phyloP scores from a whole-genome alignment of 1,140 invertebrate species.

The Anthonomus grandis region DNA sequence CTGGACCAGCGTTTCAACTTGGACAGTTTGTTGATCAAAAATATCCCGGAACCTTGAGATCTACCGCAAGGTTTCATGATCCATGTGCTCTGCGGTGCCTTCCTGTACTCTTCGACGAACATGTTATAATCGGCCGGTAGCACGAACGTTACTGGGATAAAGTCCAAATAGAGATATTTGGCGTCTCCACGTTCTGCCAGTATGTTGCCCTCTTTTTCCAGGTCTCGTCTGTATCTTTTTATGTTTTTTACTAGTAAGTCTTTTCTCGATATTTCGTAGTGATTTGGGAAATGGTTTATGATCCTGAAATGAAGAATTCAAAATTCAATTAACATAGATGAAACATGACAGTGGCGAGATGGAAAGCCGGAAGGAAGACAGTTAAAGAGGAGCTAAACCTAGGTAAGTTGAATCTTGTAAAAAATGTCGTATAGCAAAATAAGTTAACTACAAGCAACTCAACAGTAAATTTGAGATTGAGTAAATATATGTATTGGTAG shows the following conservation, averaged over 20 bases:
- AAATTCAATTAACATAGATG: not conserved
- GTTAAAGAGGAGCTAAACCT: no score
- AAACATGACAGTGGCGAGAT: no score
- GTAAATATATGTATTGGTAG: no score
- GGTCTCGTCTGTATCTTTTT: slow-evolving; percentile 86
- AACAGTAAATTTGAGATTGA: no score
- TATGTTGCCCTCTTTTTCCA: slow-evolving; percentile 85
- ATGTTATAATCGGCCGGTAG: slow-evolving; percentile 92
- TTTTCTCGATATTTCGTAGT: slow-evolving; percentile 92
- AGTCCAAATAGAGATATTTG: slow-evolving; percentile 80
- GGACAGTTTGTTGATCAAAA: slow-evolving; percentile 84
- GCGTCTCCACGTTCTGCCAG: slow-evolving; percentile 73
- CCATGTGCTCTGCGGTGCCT: slow-evolving; percentile 90
- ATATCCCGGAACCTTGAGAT: slow-evolving; percentile 84
- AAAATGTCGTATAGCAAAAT: no score
- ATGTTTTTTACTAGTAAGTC: slow-evolving; percentile 95
- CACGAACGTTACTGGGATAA: slow-evolving; percentile 90
- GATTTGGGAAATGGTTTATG: slow-evolving; percentile 91
- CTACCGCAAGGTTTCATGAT: slow-evolving; percentile 97
- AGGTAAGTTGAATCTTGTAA: no score
- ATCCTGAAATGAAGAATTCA: slow-evolving; percentile 52
- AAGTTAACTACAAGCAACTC: no score
- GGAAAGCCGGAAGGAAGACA: no score
- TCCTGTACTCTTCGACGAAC: slow-evolving; percentile 92
- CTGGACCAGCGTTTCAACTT: slow-evolving; percentile 86